Evolutionary conservation across 2,113 vertebrate genomes (phyloP).

Genomic region (Grallaria varia): DNA sequence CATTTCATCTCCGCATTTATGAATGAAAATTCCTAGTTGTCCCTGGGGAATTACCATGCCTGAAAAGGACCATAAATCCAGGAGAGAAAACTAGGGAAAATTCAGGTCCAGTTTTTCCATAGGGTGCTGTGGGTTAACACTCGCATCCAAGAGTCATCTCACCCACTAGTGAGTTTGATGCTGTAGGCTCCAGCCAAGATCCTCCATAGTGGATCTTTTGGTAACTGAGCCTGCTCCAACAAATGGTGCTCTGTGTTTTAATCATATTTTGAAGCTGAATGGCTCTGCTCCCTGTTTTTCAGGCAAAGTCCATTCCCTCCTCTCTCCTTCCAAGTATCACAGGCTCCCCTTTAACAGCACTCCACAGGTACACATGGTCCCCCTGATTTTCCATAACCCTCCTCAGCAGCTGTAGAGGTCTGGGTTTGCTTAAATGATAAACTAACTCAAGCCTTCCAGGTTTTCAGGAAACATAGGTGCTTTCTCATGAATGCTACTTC

Average conservation of each 20-base stretch:
- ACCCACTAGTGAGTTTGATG: not conserved
- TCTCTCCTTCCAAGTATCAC: not conserved
- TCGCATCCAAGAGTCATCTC: not conserved
- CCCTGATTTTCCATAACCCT: not conserved
- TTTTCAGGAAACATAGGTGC: not conserved
- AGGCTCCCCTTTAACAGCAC: not conserved
- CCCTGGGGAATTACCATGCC: not conserved
- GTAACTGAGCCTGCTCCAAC: not conserved
- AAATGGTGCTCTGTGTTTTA: not conserved
- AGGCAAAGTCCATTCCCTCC: not conserved
- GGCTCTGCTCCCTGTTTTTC: not conserved
- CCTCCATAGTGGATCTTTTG: conserved; percentile 4
- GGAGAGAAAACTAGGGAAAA: not conserved
- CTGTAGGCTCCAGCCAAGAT: not conserved
- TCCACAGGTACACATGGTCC: not conserved
- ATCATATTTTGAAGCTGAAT: not conserved
- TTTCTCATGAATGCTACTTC: not conserved
- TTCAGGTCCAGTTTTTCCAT: not conserved
- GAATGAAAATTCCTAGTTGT: not conserved
- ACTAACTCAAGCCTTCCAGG: not conserved
- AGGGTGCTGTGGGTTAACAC: not conserved
- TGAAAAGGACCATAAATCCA: not conserved
- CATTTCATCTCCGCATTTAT: not conserved
- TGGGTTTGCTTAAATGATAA: not conserved
- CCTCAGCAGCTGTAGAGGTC: not conserved